phyloP scores from a whole-genome alignment of 2,113 vertebrate species.

The Syrrhaptes paradoxus region DNA sequence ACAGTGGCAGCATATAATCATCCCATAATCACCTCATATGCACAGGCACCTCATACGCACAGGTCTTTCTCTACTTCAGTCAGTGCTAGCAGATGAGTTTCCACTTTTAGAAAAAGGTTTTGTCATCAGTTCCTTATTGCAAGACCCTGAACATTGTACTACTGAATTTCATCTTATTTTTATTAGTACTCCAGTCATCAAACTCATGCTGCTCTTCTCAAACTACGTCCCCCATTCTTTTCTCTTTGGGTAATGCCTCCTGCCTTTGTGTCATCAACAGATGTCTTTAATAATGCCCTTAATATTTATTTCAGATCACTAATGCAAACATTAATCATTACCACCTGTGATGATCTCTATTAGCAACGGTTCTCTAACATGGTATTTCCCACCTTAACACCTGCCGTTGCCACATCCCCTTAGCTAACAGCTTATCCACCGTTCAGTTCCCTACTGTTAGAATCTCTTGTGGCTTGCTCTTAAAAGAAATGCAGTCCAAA shows the following conservation, averaged over 20 bases:
- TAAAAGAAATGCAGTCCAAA: not conserved
- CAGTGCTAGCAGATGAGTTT: not conserved
- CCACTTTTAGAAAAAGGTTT: not conserved
- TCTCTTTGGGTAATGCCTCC: not conserved
- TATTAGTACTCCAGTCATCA: not conserved
- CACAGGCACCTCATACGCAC: not conserved
- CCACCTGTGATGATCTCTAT: not conserved
- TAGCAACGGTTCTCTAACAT: not conserved
- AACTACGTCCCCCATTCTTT: not conserved
- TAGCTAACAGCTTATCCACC: not conserved
- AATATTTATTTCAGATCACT: not conserved
- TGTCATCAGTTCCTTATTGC: not conserved
- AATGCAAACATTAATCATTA: not conserved
- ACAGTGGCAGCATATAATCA: slow-evolving; percentile 3
- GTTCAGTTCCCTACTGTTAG: not conserved
- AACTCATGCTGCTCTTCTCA: not conserved
- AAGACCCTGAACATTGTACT: not conserved
- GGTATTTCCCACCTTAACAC: not conserved
- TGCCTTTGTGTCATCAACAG: not conserved
- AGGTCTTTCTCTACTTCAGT: slow-evolving; percentile 10
- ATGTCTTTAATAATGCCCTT: not conserved
- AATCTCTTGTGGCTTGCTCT: not conserved
- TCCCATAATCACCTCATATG: not conserved
- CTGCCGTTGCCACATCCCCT: not conserved
- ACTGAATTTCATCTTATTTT: not conserved